phyloP scores from a whole-genome alignment of 2,888 invertebrate genomes.

The Dioctria linearis region DNA sequence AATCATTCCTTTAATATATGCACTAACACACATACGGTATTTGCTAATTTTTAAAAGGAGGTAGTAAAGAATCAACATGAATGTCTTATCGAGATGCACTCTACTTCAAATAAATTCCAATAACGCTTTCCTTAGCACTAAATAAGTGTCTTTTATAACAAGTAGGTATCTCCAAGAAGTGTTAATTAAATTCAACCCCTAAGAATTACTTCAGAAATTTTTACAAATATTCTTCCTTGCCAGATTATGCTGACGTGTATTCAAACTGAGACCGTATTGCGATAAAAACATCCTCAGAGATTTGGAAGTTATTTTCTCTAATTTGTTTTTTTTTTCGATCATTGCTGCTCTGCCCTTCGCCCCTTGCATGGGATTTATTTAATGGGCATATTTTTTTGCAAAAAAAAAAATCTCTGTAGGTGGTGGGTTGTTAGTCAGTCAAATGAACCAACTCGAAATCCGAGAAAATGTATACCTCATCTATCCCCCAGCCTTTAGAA shows the following conservation, averaged over 20 bases:
- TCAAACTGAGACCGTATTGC: background rate
- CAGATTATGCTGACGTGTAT: background rate
- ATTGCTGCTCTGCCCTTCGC: background rate
- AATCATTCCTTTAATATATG: too few species aligned
- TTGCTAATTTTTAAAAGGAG: too few species aligned
- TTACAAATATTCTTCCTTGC: background rate
- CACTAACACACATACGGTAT: too few species aligned
- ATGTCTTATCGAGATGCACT: conserved; percentile 15
- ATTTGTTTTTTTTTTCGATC: conserved; percentile 18
- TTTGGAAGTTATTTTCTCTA: conserved; percentile 32
- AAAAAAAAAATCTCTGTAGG: background rate
- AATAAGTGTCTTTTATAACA: background rate
- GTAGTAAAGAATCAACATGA: background rate
- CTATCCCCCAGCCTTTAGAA: too few species aligned
- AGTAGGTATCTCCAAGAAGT: background rate
- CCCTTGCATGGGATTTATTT: conserved; percentile 4
- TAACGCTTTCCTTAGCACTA: background rate
- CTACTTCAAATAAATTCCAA: background rate
- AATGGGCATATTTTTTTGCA: conserved; percentile 21
- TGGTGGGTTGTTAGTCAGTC: background rate
- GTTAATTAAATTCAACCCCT: conserved; percentile 34
- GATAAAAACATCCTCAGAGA: conserved; percentile 5
- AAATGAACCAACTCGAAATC: conserved; percentile 19
- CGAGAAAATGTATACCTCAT: background rate
- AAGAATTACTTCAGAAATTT: conserved; percentile 22